Base-by-base conservation (phyloP, 1,140 invertebrate species). In the Meloidogyne floridensis region DNA sequence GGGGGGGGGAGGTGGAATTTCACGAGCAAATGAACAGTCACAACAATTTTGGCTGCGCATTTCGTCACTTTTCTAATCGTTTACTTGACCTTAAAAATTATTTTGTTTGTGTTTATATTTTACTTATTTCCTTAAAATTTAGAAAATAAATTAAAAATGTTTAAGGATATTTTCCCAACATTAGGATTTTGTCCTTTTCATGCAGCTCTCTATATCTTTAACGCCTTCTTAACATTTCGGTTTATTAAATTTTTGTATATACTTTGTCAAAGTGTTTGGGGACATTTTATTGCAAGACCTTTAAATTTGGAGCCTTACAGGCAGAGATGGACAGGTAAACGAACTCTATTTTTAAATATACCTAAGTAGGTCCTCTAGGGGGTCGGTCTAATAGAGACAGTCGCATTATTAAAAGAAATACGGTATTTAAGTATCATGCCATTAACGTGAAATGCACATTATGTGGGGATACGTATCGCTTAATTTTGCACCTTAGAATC, bases 241-340 rank as follows among this genome's bases (percentile, higher is more conserved):
- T 81, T 80, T 76, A 15, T 81, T 3, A 79, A 81, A 72, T 80
- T 81, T 53, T 72, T 75, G 20, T 20, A 56, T 72, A 82, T 82
- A 13, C 72, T 74, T 73, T 42, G 53, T 10, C 47, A 43, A 20
- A 72, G 69, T 32, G 42, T 73, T 51, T 80, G 70, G 70, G 70
- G 79, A 9, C 87, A 88, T 70, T 89, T 87, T 76, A 72, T 88
- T 65, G 69, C 73, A 18, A 82, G 74, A 42, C 81, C 81, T 11
- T 72, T 84, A 65, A 81, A 88, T 80, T 80, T 88, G 71, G 72
- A 47, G 9, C 80, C 84, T 59, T 83, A 84, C 54, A 82, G 82
- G 73, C 77, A 84, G 43, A 79, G 32, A 20, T 88, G 87, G 87
- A 84, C 88, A 72, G 87, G 87, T 87, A 79, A 54, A 15, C 11